Conservation (phyloP, 2,113 vertebrate species). For the Podarcis cretensis region DNA sequence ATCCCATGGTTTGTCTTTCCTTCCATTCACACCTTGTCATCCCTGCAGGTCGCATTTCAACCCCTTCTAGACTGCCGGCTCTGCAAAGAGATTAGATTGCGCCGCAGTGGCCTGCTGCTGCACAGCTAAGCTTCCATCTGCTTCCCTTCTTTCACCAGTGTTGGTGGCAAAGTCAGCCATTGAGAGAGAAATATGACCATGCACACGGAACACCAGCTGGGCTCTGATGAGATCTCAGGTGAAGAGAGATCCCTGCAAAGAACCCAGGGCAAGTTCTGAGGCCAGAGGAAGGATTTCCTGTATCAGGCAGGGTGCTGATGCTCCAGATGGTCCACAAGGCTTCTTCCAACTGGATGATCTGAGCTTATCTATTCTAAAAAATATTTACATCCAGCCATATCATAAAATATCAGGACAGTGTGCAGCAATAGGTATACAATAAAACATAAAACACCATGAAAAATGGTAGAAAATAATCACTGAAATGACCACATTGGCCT, state of each 20-base stretch:
- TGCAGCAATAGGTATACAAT: no score
- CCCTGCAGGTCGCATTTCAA: constrained; percentile 16
- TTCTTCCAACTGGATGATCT: no score
- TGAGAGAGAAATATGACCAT: neutral
- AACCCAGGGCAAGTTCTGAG: no score
- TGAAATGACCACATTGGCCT: no score
- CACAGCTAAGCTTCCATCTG: constrained; percentile 17
- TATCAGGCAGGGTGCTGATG: no score
- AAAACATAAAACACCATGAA: no score
- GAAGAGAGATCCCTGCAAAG: neutral
- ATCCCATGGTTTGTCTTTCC: neutral
- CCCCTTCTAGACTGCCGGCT: neutral
- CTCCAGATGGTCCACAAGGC: no score
- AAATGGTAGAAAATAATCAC: no score
- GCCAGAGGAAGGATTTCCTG: neutral
- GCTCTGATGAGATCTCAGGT: neutral
- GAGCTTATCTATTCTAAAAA: no score
- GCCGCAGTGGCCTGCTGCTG: neutral
- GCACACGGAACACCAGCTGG: neutral
- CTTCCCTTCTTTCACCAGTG: neutral
- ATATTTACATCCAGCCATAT: no score
- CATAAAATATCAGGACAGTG: no score
- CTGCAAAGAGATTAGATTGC: constrained; percentile 3
- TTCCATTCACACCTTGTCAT: constrained; percentile 5
- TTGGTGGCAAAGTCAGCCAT: neutral